A percentile compares a stretch with the other conserved stretches of the same genome.
Conservation (phyloP, 2,113 vertebrate genomes). For the Archocentrus centrarchus region DNA sequence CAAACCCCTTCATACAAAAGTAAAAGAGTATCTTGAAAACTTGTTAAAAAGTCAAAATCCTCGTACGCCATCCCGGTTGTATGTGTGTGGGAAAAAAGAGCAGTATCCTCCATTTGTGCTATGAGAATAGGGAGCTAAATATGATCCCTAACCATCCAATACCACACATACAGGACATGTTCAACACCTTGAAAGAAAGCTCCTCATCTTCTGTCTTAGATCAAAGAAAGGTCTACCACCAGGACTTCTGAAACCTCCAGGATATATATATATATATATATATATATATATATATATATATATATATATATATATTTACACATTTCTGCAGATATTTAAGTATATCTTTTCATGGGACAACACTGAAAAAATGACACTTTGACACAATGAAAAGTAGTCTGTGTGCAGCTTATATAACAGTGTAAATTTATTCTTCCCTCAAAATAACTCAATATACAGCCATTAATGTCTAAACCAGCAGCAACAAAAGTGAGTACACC, state of each 20-base stretch:
- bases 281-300: too few relatives aligned
- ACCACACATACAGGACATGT: background rate
- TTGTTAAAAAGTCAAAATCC: background rate
- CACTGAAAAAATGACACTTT: too few relatives aligned
- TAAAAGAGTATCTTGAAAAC: background rate
- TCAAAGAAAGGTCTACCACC: background rate
- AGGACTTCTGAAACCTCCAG: background rate
- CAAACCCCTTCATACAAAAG: background rate
- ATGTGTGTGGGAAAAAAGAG: background rate
- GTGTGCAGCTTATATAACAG: too few relatives aligned
- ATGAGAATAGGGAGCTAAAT: background rate
- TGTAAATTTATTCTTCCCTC: too few relatives aligned
- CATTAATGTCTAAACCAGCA: too few relatives aligned
- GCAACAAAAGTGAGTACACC: too few relatives aligned
- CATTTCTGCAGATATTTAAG: too few relatives aligned
- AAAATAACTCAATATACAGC: too few relatives aligned
- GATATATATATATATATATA: too few relatives aligned
- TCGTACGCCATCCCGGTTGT: background rate
- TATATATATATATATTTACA: too few relatives aligned
- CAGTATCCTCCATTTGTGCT: background rate
- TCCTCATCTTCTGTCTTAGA: background rate
- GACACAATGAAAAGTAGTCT: too few relatives aligned
- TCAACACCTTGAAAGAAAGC: background rate
- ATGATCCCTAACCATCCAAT: background rate
- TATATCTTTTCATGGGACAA: too few relatives aligned